Percentiles rank a stretch among this genome's conserved stretches.
phyloP scores from a whole-genome alignment of 2,113 vertebrate genomes.

The Pavo muticus region DNA sequence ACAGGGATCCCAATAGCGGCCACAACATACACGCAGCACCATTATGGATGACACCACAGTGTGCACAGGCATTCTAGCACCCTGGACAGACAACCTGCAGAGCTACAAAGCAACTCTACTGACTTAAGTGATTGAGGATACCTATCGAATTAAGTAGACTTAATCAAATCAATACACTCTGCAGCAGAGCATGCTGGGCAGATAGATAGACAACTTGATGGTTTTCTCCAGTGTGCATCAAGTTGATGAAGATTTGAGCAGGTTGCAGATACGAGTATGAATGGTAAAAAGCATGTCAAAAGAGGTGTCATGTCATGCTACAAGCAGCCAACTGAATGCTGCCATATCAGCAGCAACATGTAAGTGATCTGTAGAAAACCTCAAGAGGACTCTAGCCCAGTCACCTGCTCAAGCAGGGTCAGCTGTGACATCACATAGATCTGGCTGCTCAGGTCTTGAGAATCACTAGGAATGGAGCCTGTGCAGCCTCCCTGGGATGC shows the following conservation, averaged over 20 bases:
- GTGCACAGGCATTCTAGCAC: rapidly evolving
- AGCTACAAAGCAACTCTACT: background rate
- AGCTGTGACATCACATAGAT: background rate
- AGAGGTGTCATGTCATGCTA: background rate
- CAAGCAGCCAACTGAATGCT: rapidly evolving
- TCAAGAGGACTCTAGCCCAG: background rate
- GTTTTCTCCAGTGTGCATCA: background rate
- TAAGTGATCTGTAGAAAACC: background rate
- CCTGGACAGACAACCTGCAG: background rate
- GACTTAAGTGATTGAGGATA: background rate
- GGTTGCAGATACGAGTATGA: background rate
- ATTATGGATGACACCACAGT: background rate
- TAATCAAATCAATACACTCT: background rate
- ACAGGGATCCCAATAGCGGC: background rate
- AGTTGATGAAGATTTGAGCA: background rate
- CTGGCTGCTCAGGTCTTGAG: background rate
- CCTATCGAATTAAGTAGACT: background rate
- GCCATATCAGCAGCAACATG: background rate
- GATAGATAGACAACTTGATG: background rate
- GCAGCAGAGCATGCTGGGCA: background rate
- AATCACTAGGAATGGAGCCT: background rate
- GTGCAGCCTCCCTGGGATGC: background rate
- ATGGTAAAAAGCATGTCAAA: background rate
- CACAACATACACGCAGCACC: background rate
- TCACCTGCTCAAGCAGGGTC: background rate